Evolutionary conservation across 2,113 vertebrate genomes (phyloP).

Genomic region (Nerophis ophidion): DNA sequence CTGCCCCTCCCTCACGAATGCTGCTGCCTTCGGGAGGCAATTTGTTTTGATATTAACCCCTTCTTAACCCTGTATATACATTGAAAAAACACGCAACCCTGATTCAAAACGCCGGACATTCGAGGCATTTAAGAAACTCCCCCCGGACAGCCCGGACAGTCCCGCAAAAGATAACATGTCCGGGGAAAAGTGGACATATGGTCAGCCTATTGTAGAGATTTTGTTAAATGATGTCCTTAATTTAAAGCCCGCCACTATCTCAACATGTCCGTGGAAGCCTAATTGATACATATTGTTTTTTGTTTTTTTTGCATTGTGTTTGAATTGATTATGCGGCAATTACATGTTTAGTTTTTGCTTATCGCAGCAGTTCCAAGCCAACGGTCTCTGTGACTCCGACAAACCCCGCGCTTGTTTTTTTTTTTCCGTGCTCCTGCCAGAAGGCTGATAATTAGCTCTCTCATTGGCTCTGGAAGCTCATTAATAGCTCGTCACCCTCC

Average conservation of each 20-base stretch:
- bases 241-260: background rate
- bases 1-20: too few species aligned
- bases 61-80: too few species aligned
- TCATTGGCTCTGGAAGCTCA: constrained; percentile 57
- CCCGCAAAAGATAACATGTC: too few species aligned
- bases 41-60: too few species aligned
- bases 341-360: constrained; percentile 26
- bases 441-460: constrained; percentile 57
- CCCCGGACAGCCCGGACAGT: too few species aligned
- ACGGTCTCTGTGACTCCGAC: constrained; percentile 1
- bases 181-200: too few species aligned
- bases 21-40: too few species aligned
- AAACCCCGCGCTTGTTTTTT: constrained; percentile 20
- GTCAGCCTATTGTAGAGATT: too few species aligned
- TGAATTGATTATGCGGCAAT: constrained; percentile 27
- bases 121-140: too few species aligned
- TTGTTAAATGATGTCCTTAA: background rate
- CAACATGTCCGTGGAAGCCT: constrained; percentile 8
- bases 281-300: background rate
- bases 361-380: constrained; percentile 14
- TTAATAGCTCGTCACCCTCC: constrained; percentile 59
- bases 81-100: too few species aligned
- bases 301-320: background rate
- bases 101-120: too few species aligned
- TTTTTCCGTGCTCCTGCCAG: constrained; percentile 12